Base-by-base conservation (phyloP, 2,113 vertebrate species). In the Myotis davidii region DNA sequence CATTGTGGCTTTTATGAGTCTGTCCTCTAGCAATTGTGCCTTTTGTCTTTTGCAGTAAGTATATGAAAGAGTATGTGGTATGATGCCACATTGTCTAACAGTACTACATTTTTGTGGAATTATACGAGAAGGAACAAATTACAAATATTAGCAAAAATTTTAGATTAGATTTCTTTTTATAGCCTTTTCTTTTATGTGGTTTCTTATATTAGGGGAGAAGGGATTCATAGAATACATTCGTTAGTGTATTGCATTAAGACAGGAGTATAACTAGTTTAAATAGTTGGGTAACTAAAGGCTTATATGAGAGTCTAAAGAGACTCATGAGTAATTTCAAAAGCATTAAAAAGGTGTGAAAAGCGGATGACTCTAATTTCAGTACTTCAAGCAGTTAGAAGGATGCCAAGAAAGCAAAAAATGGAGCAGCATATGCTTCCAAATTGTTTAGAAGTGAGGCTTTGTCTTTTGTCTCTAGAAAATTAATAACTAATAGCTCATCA, bases 391-490 rank as follows among this genome's bases (percentile, higher is more conserved):
- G 56, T 77, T 67, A 74, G 23, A 2, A 89, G 16, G 23, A 37
- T 74, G 87, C 86, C 39, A 90, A 65, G 32, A 84, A 69, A 82
- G 23, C 42, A 29, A 73, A 74, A 54, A 84, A 59, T 39, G 37
- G 81, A 89, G 34, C 65, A 86, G 39, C 73, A 64, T 48, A 42
- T 83, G 32, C 48, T 95, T 91, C 50, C 23, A 77, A 74, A 34
- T 78, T 94, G 48, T 95, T 94, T 67, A 34, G 48, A 94, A 95
- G 37, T 85, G 52, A 81, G 56, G 3, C 34, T 85, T 95, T 82
- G 45, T 77, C 50, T 96, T 94, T 86, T 85, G 67, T 91, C 86
- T 90, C 67, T 52, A 52, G 56, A 82, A 94, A 96, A 91, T 67
- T 34, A 76, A 59, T 81, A 54, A 56, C 34, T 78, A 64, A 73